phyloP scores from a whole-genome alignment of 2,797 vertebrate species.

The Clarias pachynema region DNA sequence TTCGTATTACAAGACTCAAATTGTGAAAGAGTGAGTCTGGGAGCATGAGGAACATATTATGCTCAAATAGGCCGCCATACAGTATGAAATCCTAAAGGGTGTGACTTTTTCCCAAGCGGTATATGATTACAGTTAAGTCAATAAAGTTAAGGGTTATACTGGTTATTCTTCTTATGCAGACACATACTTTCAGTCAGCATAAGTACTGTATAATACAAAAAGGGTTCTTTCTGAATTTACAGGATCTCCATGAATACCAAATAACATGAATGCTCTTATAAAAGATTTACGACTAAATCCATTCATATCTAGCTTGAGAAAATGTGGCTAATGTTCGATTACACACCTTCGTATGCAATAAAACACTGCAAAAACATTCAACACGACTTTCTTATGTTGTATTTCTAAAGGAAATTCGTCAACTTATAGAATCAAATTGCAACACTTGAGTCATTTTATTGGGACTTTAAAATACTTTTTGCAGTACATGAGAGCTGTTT shows the following conservation, averaged over 20 bases:
- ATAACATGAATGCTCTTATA: not conserved
- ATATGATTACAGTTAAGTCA: not conserved
- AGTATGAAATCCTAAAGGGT: too few species aligned
- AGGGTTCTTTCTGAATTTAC: not conserved
- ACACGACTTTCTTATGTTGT: too few species aligned
- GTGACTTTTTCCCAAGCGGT: not conserved
- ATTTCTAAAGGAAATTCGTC: too few species aligned
- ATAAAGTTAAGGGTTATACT: not conserved
- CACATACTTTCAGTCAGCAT: not conserved
- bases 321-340: not conserved
- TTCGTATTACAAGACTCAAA: too few species aligned
- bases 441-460: too few species aligned
- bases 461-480: too few species aligned
- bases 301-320: not conserved
- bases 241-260: not conserved
- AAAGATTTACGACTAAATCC: not conserved
- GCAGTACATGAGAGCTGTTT: not conserved
- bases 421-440: too few species aligned
- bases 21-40: too few species aligned
- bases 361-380: too few species aligned
- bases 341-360: not conserved
- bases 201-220: not conserved
- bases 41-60: too few species aligned
- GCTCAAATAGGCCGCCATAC: too few species aligned
- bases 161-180: not conserved